A percentile compares a stretch with the other conserved stretches of the same genome.
phyloP scores from a whole-genome alignment of 2,113 vertebrate genomes.

The Sporophila hypoxantha region DNA sequence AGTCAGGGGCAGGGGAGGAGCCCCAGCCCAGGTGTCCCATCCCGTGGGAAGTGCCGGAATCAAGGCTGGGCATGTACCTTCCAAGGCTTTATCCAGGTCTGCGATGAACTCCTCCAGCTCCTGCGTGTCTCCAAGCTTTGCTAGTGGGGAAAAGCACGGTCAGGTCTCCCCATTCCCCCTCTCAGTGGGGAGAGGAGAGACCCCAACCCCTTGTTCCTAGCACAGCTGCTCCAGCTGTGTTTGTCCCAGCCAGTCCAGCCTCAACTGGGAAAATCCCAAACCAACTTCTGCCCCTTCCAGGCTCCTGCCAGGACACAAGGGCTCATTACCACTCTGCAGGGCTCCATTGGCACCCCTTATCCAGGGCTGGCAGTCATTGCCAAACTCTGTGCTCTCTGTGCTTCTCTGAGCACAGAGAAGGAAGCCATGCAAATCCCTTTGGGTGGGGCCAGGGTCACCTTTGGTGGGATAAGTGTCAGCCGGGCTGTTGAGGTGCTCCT shows the following conservation, averaged over 20 bases:
- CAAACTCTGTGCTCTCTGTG: too few relatives aligned
- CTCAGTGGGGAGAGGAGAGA: not conserved
- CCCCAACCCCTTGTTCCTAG: not conserved
- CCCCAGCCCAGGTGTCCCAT: not conserved
- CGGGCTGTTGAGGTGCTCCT: slow-evolving; percentile 49
- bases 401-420: not conserved
- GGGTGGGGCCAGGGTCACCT: slow-evolving; percentile 3
- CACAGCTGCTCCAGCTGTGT: not conserved
- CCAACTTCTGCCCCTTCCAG: not conserved
- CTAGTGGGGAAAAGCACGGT: not conserved
- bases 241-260: not conserved
- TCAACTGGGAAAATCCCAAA: not conserved
- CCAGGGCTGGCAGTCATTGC: not conserved
- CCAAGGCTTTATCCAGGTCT: slow-evolving; percentile 50
- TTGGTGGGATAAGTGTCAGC: not conserved
- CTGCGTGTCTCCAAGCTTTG: slow-evolving; percentile 59
- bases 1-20: not conserved
- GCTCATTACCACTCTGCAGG: not conserved
- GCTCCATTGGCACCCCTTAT: accelerated
- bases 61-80: not conserved
- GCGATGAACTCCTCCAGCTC: slow-evolving; percentile 67
- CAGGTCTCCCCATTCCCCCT: not conserved
- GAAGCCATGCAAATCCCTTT: not conserved
- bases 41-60: accelerated
- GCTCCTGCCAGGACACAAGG: not conserved